These are phyloP conservation scores for Lagodon rhomboides DNA, from an alignment of 2,797 vertebrate species.

Conservation along the genomic window DNA sequence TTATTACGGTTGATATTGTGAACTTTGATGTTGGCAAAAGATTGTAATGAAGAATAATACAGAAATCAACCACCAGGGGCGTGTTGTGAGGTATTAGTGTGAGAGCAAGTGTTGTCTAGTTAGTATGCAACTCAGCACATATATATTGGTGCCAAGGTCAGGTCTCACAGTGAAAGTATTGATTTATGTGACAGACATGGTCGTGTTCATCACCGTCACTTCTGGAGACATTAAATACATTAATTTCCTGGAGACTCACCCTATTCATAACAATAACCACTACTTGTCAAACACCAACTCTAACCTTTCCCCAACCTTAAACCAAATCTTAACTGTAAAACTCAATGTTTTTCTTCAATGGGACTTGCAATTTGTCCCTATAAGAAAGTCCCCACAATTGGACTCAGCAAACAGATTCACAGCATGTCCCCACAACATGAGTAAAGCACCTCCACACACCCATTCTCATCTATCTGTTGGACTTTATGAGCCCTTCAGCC, in stretches of 20 bases:
- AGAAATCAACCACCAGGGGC: slow-evolving; percentile 23
- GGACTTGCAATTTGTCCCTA: too few species aligned
- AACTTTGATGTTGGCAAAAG: neutral
- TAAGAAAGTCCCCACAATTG: too few species aligned
- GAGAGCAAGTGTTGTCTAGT: slow-evolving; percentile 1
- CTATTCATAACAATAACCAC: too few species aligned
- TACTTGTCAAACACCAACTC: too few species aligned
- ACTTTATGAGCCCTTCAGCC: slow-evolving; percentile 37
- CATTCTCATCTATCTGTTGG: slow-evolving; percentile 17
- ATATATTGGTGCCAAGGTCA: neutral
- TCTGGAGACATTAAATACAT: too few species aligned
- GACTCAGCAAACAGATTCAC: too few species aligned
- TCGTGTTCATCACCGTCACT: too few species aligned
- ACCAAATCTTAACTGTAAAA: too few species aligned
- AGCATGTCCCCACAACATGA: too few species aligned
- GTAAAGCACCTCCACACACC: neutral
- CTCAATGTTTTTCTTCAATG: too few species aligned
- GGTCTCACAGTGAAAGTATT: neutral
- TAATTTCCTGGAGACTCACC: too few species aligned
- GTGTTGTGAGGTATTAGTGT: slow-evolving; percentile 4
- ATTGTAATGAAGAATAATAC: neutral
- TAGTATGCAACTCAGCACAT: neutral
- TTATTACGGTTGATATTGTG: neutral
- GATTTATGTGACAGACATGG: neutral
- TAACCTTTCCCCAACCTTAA: too few species aligned